Evolutionary conservation across 2,888 invertebrate species (phyloP).

Genomic region (Balanococcus diminutus): DNA sequence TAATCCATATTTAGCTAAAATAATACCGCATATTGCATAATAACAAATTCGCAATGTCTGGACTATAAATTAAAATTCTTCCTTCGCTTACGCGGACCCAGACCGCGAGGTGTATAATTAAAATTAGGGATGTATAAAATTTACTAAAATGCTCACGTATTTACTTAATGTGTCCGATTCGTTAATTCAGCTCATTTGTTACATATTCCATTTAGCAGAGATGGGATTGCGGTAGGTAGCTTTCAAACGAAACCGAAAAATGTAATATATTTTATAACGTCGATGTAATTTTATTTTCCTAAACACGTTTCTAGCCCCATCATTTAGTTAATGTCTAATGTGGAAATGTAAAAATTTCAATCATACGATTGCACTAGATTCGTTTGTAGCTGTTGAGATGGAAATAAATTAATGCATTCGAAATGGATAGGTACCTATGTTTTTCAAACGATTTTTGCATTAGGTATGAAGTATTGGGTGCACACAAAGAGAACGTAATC

Average conservation of each 20-base stretch:
- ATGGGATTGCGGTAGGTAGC: not conserved
- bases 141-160: slow-evolving; percentile 24
- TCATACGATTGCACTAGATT: not conserved
- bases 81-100: not conserved
- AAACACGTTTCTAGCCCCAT: not conserved
- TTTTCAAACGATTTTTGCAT: not conserved
- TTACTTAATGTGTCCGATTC: slow-evolving; percentile 16
- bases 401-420: not conserved
- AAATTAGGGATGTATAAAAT: slow-evolving; percentile 24
- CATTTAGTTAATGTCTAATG: not conserved
- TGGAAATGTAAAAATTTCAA: not conserved
- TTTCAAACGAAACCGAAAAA: not conserved
- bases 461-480: not conserved
- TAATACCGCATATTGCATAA: not conserved
- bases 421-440: not conserved
- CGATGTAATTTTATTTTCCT: not conserved
- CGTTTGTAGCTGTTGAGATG: too few relatives aligned
- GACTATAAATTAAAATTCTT: not conserved
- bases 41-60: slow-evolving; percentile 23
- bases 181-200: slow-evolving; percentile 18
- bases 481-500: not conserved
- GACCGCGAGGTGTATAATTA: not conserved
- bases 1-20: slow-evolving; percentile 18
- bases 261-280: not conserved
- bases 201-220: not conserved